These are phyloP conservation scores for Agrypnus murinus DNA, from an alignment of 2,888 invertebrate species.

Conservation along the genomic window DNA sequence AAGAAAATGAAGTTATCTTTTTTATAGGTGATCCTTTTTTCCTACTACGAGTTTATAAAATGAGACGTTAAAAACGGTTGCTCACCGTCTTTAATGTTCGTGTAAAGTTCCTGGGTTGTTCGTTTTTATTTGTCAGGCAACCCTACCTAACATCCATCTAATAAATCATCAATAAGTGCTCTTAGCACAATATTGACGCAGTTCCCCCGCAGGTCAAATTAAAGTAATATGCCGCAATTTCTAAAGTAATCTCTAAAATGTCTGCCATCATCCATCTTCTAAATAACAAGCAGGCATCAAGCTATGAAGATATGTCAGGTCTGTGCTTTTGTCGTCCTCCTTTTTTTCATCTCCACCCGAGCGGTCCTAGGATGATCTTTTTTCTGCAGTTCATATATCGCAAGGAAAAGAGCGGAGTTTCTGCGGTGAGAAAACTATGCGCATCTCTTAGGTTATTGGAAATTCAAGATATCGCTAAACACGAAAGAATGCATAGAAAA, in stretches of 20 bases:
- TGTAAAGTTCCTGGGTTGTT: slow-evolving; percentile 18
- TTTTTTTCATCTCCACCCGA: slow-evolving; percentile 1
- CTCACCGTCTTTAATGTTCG: slow-evolving; percentile 14
- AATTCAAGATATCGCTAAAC: slow-evolving; percentile 18
- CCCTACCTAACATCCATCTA: slow-evolving; percentile 31
- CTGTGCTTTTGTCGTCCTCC: slow-evolving; percentile 44
- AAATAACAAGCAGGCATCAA: slow-evolving; percentile 56
- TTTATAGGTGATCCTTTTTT: not conserved
- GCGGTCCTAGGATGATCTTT: slow-evolving; percentile 32
- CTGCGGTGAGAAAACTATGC: slow-evolving; percentile 16
- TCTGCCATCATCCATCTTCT: slow-evolving; percentile 56
- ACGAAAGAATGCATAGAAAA: slow-evolving; percentile 25
- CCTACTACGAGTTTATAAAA: not conserved
- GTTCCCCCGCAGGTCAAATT: slow-evolving; percentile 46
- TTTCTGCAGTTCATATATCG: slow-evolving; percentile 57
- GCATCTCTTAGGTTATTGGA: slow-evolving; percentile 23
- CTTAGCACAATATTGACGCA: slow-evolving; percentile 44
- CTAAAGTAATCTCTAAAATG: slow-evolving; percentile 53
- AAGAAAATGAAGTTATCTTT: not conserved
- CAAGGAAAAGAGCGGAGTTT: not conserved
- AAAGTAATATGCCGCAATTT: slow-evolving; percentile 55
- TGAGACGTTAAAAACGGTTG: slow-evolving; percentile 20
- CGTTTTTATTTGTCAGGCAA: slow-evolving; percentile 28
- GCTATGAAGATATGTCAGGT: slow-evolving; percentile 57
- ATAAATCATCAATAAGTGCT: slow-evolving; percentile 43